These are phyloP conservation scores for Podarcis raffonei DNA, from an alignment of 2,113 vertebrate species.

Conservation along the genomic window DNA sequence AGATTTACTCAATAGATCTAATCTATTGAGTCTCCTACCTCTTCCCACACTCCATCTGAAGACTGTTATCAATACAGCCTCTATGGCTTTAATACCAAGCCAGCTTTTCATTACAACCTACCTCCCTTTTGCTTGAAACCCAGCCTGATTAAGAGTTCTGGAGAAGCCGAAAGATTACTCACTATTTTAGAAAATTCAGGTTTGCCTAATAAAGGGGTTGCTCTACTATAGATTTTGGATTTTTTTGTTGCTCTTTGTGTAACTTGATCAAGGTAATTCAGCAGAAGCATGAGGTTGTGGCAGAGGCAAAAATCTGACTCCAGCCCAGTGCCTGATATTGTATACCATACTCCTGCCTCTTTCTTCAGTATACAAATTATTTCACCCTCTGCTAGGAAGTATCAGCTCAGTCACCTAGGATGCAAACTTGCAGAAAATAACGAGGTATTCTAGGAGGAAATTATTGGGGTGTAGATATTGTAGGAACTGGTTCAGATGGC, in stretches of 20 bases:
- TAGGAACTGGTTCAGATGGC: accelerated
- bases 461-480: not conserved
- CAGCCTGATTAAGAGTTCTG: too few relatives aligned
- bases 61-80: too few relatives aligned
- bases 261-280: not conserved
- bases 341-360: not conserved
- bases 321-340: not conserved
- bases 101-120: too few relatives aligned
- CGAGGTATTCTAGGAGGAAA: not conserved
- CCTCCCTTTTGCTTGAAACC: too few relatives aligned
- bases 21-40: not conserved
- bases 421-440: not conserved
- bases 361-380: not conserved
- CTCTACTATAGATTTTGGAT: not conserved
- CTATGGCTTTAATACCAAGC: too few relatives aligned
- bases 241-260: not conserved
- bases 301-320: not conserved
- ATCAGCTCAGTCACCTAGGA: not conserved
- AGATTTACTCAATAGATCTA: too few relatives aligned
- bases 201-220: not conserved
- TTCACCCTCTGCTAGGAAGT: not conserved
- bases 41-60: too few relatives aligned
- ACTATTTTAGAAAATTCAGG: not conserved
- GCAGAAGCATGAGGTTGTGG: not conserved
- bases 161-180: too few relatives aligned